Percentiles rank a stretch among this genome's conserved stretches.
These are phyloP conservation scores for Margarornis squamiger DNA, from an alignment of 2,797 vertebrate species.

Conservation along the genomic window DNA sequence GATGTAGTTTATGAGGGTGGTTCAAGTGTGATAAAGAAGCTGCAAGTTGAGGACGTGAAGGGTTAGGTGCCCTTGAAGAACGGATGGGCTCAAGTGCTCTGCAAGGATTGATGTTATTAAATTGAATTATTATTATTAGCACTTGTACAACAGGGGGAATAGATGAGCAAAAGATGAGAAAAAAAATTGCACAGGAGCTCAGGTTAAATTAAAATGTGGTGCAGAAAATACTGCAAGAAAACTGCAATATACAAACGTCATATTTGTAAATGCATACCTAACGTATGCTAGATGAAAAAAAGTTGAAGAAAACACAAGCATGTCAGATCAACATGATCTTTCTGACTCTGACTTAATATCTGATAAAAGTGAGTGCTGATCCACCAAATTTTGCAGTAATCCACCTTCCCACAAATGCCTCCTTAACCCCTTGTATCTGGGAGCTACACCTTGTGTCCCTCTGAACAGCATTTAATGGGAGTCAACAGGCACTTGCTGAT, in stretches of 20 bases:
- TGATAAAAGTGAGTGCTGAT: not conserved
- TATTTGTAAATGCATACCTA: not conserved
- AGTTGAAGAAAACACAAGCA: not conserved
- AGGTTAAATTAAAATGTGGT: slow-evolving; percentile 63
- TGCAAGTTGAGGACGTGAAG: slow-evolving; percentile 68
- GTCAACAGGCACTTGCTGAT: not conserved
- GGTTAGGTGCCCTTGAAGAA: slow-evolving; percentile 74
- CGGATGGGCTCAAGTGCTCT: slow-evolving; percentile 64
- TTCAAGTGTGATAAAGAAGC: slow-evolving; percentile 76
- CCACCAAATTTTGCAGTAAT: not conserved
- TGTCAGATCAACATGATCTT: not conserved
- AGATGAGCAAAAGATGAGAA: not conserved
- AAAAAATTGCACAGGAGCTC: not conserved
- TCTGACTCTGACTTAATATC: not conserved
- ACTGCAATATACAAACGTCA: not conserved
- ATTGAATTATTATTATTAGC: slow-evolving; percentile 80
- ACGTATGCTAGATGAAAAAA: not conserved
- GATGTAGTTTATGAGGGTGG: slow-evolving; percentile 75
- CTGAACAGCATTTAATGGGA: not conserved
- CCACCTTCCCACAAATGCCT: not conserved
- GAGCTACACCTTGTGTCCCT: not conserved
- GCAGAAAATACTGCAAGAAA: slow-evolving; percentile 13
- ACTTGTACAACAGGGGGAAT: slow-evolving; percentile 61
- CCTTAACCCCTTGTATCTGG: not conserved
- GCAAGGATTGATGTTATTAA: slow-evolving; percentile 75